A percentile compares a stretch with the other conserved stretches of the same genome.
Evolutionary conservation across 1,140 invertebrate genomes (phyloP).

Genomic region (Trichonephila clavata): DNA sequence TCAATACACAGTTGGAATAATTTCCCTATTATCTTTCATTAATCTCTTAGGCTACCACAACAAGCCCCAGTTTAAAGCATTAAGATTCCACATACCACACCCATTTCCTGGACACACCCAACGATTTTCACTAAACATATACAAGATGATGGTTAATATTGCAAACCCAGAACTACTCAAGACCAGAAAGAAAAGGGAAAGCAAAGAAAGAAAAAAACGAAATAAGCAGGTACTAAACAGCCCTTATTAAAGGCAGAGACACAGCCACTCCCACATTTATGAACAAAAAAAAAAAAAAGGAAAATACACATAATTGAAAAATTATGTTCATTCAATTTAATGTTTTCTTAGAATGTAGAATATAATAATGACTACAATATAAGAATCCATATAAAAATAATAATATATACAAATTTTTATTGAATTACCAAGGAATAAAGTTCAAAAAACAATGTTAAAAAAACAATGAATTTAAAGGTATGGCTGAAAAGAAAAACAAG

Average conservation of each 20-base stretch:
- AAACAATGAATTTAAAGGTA: neutral
- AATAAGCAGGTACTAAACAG: conserved; percentile 24
- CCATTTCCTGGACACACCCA: conserved; percentile 69
- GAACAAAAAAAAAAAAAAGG: neutral
- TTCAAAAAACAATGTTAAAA: neutral
- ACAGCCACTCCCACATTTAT: conserved; percentile 25
- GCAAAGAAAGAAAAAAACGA: neutral
- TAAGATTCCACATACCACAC: conserved; percentile 68
- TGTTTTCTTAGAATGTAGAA: neutral
- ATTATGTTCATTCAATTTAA: neutral
- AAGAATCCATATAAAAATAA: neutral
- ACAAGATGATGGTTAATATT: conserved; percentile 47
- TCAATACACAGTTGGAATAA: conserved; percentile 56
- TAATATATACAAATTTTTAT: no score
- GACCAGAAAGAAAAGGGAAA: neutral
- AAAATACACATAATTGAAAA: neutral
- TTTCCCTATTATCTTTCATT: conserved; percentile 44
- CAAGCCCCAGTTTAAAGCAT: conserved; percentile 47
- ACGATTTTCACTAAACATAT: conserved; percentile 61
- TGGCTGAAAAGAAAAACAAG: neutral
- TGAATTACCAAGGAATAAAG: neutral
- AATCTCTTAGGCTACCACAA: conserved; percentile 17
- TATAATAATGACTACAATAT: neutral
- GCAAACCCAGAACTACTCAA: neutral
- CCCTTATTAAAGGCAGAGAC: neutral